Evolutionary conservation across 2,888 invertebrate species (phyloP).

Genomic region (Erebia epiphron): DNA sequence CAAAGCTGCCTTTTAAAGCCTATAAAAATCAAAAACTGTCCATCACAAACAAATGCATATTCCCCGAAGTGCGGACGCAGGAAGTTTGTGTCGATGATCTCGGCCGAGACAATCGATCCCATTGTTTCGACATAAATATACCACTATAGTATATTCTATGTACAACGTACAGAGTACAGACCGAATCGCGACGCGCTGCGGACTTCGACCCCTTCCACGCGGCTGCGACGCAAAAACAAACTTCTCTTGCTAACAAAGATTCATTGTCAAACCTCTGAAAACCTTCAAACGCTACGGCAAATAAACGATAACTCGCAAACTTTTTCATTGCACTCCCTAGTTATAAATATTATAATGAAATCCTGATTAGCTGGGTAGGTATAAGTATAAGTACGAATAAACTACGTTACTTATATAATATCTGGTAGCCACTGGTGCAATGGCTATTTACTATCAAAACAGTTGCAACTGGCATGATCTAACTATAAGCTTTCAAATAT

Average conservation of each 20-base stretch:
- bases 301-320: too few species aligned
- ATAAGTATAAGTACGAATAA: too few species aligned
- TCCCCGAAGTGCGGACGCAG: slow-evolving; percentile 30
- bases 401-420: too few species aligned
- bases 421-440: not conserved
- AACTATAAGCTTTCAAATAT: slow-evolving; percentile 4
- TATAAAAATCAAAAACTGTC: slow-evolving; percentile 15
- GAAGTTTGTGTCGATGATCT: slow-evolving; percentile 39
- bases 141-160: slow-evolving; percentile 17
- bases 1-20: not conserved
- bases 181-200: slow-evolving; percentile 6
- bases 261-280: not conserved
- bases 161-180: not conserved
- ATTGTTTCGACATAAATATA: slow-evolving; percentile 35
- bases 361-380: too few species aligned
- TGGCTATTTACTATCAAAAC: slow-evolving; percentile 1
- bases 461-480: not conserved
- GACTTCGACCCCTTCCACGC: slow-evolving; percentile 37
- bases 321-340: too few species aligned
- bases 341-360: too few species aligned
- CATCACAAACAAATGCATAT: slow-evolving; percentile 25
- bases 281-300: not conserved
- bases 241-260: slow-evolving; percentile 9
- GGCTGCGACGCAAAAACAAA: slow-evolving; percentile 34
- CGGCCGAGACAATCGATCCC: slow-evolving; percentile 36